A percentile compares a stretch with the other conserved stretches of the same genome.
These are phyloP conservation scores for Limonius californicus DNA, from an alignment of 1,140 invertebrate genomes.

Conservation along the genomic window DNA sequence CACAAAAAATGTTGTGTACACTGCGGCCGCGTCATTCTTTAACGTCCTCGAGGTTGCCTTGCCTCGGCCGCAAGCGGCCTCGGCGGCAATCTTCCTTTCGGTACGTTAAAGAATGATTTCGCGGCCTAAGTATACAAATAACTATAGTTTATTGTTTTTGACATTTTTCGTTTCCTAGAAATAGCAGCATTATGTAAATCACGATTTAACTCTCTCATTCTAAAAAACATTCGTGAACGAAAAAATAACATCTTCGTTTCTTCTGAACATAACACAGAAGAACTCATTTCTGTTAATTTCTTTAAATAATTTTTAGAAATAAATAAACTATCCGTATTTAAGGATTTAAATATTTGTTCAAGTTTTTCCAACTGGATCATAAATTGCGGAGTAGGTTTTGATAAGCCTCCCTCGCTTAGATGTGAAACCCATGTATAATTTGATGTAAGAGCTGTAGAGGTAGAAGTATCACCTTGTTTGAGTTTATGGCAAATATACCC, in stretches of 20 bases:
- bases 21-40: too few relatives aligned
- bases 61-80: too few relatives aligned
- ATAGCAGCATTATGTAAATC: not conserved
- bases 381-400: not conserved
- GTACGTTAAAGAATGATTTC: too few relatives aligned
- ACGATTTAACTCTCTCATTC: not conserved
- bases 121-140: too few relatives aligned
- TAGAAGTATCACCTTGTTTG: not conserved
- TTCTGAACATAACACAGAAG: not conserved
- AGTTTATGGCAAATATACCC: conserved; percentile 17
- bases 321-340: not conserved
- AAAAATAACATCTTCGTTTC: not conserved
- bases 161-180: not conserved
- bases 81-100: too few relatives aligned
- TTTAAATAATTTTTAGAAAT: conserved; percentile 3
- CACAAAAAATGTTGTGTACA: too few relatives aligned
- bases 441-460: not conserved
- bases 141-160: too few relatives aligned
- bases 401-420: conserved; percentile 11
- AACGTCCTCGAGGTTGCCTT: too few relatives aligned
- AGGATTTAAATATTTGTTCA: not conserved
- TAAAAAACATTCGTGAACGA: conserved; percentile 4
- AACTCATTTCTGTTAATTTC: not conserved
- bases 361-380: not conserved
- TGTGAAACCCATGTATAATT: conserved; percentile 10